A percentile compares a stretch with the other conserved stretches of the same genome.
phyloP scores from a whole-genome alignment of 2,888 invertebrate genomes.

The Drosophila buzzatii region DNA sequence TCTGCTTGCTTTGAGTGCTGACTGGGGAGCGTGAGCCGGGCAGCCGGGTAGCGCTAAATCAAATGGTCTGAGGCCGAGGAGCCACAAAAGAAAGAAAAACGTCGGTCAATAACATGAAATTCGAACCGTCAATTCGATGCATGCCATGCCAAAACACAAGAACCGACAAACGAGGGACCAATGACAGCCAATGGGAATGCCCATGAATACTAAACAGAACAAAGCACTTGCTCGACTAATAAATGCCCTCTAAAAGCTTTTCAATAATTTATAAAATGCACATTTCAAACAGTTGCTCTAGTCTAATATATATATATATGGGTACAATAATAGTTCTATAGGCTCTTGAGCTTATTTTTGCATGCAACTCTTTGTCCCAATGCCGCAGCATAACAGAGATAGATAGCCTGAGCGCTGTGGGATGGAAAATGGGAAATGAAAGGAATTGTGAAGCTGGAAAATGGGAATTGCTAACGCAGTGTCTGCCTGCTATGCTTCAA shows the following conservation, averaged over 20 bases:
- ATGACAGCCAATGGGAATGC: slow-evolving; percentile 23
- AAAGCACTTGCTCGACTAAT: neutral
- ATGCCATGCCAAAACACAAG: slow-evolving; percentile 50
- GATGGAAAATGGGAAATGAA: slow-evolving; percentile 12
- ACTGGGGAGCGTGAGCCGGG: too few species aligned
- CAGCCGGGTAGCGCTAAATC: slow-evolving; percentile 2
- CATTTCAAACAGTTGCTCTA: neutral
- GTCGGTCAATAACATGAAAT: slow-evolving; percentile 67
- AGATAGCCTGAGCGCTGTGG: neutral
- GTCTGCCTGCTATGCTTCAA: slow-evolving; percentile 37
- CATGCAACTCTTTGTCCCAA: neutral
- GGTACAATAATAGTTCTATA: neutral
- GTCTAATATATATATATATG: neutral
- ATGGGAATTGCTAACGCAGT: slow-evolving; percentile 1
- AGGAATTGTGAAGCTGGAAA: slow-evolving; percentile 8
- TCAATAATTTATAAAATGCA: neutral
- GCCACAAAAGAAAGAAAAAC: slow-evolving; percentile 53
- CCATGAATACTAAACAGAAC: neutral
- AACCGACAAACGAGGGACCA: slow-evolving; percentile 7
- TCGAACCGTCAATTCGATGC: slow-evolving; percentile 66
- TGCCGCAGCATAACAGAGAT: neutral
- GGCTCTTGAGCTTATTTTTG: neutral
- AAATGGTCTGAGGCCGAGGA: slow-evolving; percentile 9
- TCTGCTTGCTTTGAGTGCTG: slow-evolving; percentile 63
- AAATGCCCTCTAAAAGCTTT: neutral